Evolutionary conservation across 2,888 invertebrate genomes (phyloP), one percentile per base, ranked within the genome.

Genomic region (Cheilosia variabilis): DNA sequence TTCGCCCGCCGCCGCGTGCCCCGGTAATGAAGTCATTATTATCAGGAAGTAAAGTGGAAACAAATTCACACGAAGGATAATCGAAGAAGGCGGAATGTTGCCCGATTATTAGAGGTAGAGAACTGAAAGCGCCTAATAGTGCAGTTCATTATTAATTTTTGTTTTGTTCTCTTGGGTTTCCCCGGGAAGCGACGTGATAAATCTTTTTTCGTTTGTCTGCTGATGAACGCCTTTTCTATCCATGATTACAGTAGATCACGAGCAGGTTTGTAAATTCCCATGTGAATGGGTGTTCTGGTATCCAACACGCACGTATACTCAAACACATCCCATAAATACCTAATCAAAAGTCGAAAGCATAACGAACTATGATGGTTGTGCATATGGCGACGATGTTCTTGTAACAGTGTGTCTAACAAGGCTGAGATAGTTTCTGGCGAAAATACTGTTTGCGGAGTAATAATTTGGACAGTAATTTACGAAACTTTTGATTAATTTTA

Each of bases 21-120:
- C 63, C 66, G 71, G 57, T 86, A 77, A 86, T 86, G 86, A 86
- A 86, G 86, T 86, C 86, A 86, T 86, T 86, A 86, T 86, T 86
- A 81, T 77, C 81, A 81, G 86, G 86, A 86, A 81, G 81, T 86
- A 86, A 86, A 77, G 86, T 81, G 81, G 76, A 86, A 86, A 81
- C 86, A 86, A 86, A 86, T 81, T 86, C 81, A 86, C 81, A 81
- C 76, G 62, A 76, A 86, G 62, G 62, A 84, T 80, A 80, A 71
- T 81, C 81, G 75, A 76, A 80, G 75, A 53, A 71, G 55, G 65
- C 65, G 52, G 52, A 66, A 71, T 72, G 37, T 66, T 86, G 19
- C 13, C 34, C 45, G 65, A 71, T 63, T 58, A 69, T 47, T 50
- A n/a, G 58, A 60, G 37, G 43, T 17, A 19, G 34, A 27, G n/a